Percentiles rank a stretch among this genome's conserved stretches.
Evolutionary conservation across 2,888 invertebrate genomes (phyloP).

Genomic region (Hemithea aestivaria): DNA sequence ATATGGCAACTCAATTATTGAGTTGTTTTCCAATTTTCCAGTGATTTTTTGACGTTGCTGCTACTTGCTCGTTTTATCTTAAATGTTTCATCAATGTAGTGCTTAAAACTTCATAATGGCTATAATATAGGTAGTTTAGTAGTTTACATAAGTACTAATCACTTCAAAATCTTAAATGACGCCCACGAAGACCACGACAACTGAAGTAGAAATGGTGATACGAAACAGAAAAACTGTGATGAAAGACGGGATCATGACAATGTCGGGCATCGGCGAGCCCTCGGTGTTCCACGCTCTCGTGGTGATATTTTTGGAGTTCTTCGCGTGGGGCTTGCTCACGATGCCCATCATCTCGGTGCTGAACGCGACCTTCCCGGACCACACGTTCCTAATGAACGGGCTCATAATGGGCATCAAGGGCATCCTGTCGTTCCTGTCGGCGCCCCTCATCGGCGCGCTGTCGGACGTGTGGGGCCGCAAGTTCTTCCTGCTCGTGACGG

Average conservation of each 20-base stretch:
- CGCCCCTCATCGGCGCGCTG: conserved; percentile 97
- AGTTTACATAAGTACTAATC: conserved; percentile 41
- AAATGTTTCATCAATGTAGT: conserved; percentile 64
- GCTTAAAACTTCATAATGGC: conserved; percentile 66
- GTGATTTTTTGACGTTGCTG: conserved; percentile 72
- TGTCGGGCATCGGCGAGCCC: conserved; percentile 94
- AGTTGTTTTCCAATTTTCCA: conserved; percentile 73
- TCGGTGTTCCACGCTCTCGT: conserved; percentile 99
- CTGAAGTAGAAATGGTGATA: conserved; percentile 92
- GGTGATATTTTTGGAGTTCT: conserved; percentile 99
- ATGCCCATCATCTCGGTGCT: conserved; percentile 97
- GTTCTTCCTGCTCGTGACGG: conserved; percentile 97
- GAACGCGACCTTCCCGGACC: conserved; percentile 98
- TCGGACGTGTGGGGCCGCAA: conserved; percentile 99
- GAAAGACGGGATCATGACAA: conserved; percentile 93
- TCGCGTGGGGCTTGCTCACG: conserved; percentile 99
- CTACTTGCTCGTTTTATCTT: conserved; percentile 58
- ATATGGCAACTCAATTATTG: conserved; percentile 53
- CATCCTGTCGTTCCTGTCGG: conserved; percentile 97
- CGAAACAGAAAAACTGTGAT: conserved; percentile 91
- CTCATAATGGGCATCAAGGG: conserved; percentile 99
- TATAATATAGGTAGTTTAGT: conserved; percentile 64
- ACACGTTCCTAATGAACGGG: conserved; percentile 99
- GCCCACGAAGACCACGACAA: conserved; percentile 89
- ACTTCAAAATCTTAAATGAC: conserved; percentile 76